A percentile compares a stretch with the other conserved stretches of the same genome.
Conservation (phyloP, 2,113 vertebrate genomes). For the Ursus arctos region DNA sequence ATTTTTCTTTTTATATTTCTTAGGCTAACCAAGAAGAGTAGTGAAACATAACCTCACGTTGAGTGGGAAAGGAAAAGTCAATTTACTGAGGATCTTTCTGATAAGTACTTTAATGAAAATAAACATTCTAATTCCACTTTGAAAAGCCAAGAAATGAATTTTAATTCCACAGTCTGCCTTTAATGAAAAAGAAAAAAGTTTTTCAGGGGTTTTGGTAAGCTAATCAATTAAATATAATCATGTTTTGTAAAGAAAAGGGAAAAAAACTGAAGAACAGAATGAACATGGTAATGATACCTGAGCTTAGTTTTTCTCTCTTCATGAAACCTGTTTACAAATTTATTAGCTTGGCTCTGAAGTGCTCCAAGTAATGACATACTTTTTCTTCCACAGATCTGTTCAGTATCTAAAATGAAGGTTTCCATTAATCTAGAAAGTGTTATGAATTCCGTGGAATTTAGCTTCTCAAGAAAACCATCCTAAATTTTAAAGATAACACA, state of each 20-base stretch:
- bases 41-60: slow-evolving; percentile 45
- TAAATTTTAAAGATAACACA: slow-evolving; percentile 82
- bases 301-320: slow-evolving; percentile 98
- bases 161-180: slow-evolving; percentile 40
- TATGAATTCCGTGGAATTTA: slow-evolving; percentile 96
- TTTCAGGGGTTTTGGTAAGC: background rate
- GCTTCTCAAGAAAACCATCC: slow-evolving; percentile 97
- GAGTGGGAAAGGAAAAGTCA: background rate
- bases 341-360: slow-evolving; percentile 98
- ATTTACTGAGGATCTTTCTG: background rate
- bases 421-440: slow-evolving; percentile 95
- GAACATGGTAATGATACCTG: slow-evolving; percentile 87
- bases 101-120: background rate
- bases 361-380: slow-evolving; percentile 96
- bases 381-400: slow-evolving; percentile 94
- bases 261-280: background rate
- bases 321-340: slow-evolving; percentile 98
- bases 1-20: slow-evolving; percentile 39
- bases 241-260: slow-evolving; percentile 17
- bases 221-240: background rate
- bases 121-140: slow-evolving; percentile 48
- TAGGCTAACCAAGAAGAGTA: slow-evolving; percentile 18
- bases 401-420: slow-evolving; percentile 93
- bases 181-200: slow-evolving; percentile 24
- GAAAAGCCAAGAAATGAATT: slow-evolving; percentile 55